Base-by-base conservation (phyloP, 2,888 invertebrate species). In the Drosophila algonquin region DNA sequence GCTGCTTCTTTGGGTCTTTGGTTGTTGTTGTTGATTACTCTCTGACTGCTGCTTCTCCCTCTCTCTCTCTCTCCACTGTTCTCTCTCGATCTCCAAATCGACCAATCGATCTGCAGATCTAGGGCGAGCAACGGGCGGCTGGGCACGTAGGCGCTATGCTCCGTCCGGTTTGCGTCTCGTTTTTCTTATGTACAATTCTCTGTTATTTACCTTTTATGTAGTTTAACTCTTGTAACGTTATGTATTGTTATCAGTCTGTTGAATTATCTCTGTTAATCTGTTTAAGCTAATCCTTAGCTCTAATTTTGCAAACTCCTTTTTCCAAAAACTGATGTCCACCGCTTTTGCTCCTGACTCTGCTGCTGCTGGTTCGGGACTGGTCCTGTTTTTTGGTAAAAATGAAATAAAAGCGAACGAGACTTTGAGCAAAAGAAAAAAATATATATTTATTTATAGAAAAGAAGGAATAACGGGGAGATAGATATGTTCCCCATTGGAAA, bases 181-280 rank as follows among this genome's bases (percentile, higher is more conserved):
- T 59, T 58, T 73, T 75, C 73, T 76, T 86, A 89, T 90, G 65
- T 90, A 89, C 87, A 87, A 76, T 40, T 40, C 40, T 40, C 73
- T 87, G 90, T 79, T 87, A 62, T 64, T 81, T 81, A 80, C 72
- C 72, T 87, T 89, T 81, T 73, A 85, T 89, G 79, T 90, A 86
- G 80, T 80, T 83, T 79, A 82, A 73, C 81, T 77, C 14, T 40
- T 81, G 79, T 82, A 87, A 79, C 81, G 76, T 85, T 88, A 90
- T 89, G 71, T 90, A 85, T 88, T 90, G 87, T 90, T 90, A 91
- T 91, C 91, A 91, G 91, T 91, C 91, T 91, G 91, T 91, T 90
- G 91, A 91, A 90, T 91, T 90, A 87, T 89, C 86, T 90, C 88
- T 85, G 79, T 82, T 82, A 53, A 57, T 72, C 56, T 75, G 80